Conservation (phyloP, 2,888 invertebrate genomes). For the Cylloceria caligata region DNA sequence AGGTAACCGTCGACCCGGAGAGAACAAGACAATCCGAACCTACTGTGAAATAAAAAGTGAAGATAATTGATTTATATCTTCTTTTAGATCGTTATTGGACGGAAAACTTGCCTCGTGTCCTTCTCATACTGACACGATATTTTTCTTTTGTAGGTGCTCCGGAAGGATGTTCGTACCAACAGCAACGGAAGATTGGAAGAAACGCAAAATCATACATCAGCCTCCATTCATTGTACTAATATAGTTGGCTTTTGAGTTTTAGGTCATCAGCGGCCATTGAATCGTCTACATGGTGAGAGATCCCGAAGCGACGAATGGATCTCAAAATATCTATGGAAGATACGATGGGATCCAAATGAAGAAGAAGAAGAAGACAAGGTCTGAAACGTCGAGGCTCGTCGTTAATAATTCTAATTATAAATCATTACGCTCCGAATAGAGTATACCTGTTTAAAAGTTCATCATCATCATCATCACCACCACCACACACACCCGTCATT, state of each 20-base stretch:
- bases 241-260: slow-evolving; percentile 67
- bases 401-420: slow-evolving; percentile 42
- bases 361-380: slow-evolving; percentile 41
- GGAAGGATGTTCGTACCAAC: slow-evolving; percentile 4
- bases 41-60: background rate
- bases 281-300: background rate
- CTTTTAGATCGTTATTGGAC: slow-evolving; percentile 11
- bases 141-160: slow-evolving; percentile 62
- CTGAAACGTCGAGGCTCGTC: slow-evolving; percentile 25
- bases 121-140: slow-evolving; percentile 57
- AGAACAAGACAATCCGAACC: background rate
- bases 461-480: slow-evolving; percentile 58
- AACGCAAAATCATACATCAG: background rate
- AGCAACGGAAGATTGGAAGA: slow-evolving; percentile 8
- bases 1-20: background rate
- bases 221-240: slow-evolving; percentile 33
- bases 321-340: slow-evolving; percentile 1
- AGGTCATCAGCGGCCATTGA: slow-evolving; percentile 45
- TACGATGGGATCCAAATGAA: slow-evolving; percentile 2
- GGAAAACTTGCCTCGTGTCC: background rate
- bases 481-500: slow-evolving; percentile 66
- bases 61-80: background rate
- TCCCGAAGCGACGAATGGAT: background rate
- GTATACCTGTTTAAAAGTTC: slow-evolving; percentile 36
- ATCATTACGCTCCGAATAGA: slow-evolving; percentile 44